Base-by-base conservation (phyloP, 2,113 vertebrate genomes). In the Nibea albiflora region DNA sequence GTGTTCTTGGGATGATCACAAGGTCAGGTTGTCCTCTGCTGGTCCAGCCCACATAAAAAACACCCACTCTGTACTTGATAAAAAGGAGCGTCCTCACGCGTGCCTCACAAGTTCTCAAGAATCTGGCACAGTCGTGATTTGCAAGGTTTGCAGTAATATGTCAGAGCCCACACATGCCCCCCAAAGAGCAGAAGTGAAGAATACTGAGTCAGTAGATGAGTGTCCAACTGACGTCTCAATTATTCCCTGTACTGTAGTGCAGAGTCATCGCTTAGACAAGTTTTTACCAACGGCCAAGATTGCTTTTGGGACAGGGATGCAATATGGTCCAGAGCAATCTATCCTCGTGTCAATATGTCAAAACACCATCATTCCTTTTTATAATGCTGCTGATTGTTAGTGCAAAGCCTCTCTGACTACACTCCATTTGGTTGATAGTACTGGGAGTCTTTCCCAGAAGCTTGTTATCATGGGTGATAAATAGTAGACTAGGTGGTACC, bases 261-360 rank as follows among this genome's bases (percentile, higher is more conserved):
- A 22, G 84, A 93, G 86, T 94, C 89, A 92, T 93, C 87, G 60
- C 83, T 92, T 93, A 90, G 82, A 88, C 82, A 90, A 83, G 86
- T 91, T 92, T 88, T 90, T 87, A 91, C 86, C 85, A 89, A 71
- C 80, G 73, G 88, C 83, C 86, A 74, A 91, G 91, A 92, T 93
- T 94, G 86, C 91, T 92, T 94, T 87, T 91, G 90, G 93, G 92
- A 92, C 92, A 90, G 92, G 89, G 92, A 92, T 92, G 86, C 90
- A 91, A 89, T 89, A 88, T 73, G 92, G 90, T 93, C 90, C 92
- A 92, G 76, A 88, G 90, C 93, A 92, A 93, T 92, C 85, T 93
- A 84, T 93, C 86, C 78, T 88, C 24, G 72, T 90, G 91, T 92
- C 90, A 93, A 89, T 90, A 87, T 91, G 90, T 93, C 90, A 93